A percentile compares a stretch with the other conserved stretches of the same genome.
phyloP scores from a whole-genome alignment of 2,888 invertebrate species.

The Mechanitis mazaeus region DNA sequence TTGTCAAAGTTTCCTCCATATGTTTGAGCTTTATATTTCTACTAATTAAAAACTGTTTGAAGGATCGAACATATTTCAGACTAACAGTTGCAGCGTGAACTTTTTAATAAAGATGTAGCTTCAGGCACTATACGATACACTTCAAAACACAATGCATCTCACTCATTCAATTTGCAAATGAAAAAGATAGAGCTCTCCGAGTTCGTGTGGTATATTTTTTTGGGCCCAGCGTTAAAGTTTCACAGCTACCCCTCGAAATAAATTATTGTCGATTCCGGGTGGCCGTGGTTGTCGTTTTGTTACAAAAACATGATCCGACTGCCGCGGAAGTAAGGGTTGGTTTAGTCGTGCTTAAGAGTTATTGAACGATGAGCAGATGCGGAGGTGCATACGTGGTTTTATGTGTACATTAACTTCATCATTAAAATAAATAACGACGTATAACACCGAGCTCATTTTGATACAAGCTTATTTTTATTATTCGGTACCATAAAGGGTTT shows the following conservation, averaged over 20 bases:
- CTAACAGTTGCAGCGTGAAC: slow-evolving; percentile 67
- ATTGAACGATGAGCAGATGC: slow-evolving; percentile 55
- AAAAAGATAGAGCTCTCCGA: slow-evolving; percentile 47
- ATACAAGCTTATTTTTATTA: slow-evolving; percentile 1
- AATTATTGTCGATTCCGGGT: slow-evolving; percentile 73
- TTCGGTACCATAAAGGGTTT: slow-evolving; percentile 9
- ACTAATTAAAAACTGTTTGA: neutral
- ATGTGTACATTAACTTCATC: slow-evolving; percentile 14
- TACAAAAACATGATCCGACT: slow-evolving; percentile 58
- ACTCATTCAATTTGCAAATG: slow-evolving; percentile 29
- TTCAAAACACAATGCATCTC: slow-evolving; percentile 20
- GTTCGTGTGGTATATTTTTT: slow-evolving; percentile 69
- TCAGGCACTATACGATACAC: slow-evolving; percentile 42
- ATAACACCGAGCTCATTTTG: slow-evolving; percentile 2
- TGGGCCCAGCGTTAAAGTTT: slow-evolving; percentile 62
- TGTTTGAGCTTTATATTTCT: neutral
- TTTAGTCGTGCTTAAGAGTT: slow-evolving; percentile 44
- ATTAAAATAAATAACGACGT: slow-evolving; percentile 10
- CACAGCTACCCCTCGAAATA: slow-evolving; percentile 68
- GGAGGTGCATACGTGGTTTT: slow-evolving; percentile 18
- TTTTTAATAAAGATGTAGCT: slow-evolving; percentile 54
- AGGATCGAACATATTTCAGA: slow-evolving; percentile 26
- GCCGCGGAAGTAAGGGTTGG: slow-evolving; percentile 64
- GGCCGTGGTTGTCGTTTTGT: slow-evolving; percentile 54
- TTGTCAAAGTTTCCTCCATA: no score